These are phyloP conservation scores for Heliconius hortense DNA, from an alignment of 2,888 invertebrate genomes.

Conservation along the genomic window DNA sequence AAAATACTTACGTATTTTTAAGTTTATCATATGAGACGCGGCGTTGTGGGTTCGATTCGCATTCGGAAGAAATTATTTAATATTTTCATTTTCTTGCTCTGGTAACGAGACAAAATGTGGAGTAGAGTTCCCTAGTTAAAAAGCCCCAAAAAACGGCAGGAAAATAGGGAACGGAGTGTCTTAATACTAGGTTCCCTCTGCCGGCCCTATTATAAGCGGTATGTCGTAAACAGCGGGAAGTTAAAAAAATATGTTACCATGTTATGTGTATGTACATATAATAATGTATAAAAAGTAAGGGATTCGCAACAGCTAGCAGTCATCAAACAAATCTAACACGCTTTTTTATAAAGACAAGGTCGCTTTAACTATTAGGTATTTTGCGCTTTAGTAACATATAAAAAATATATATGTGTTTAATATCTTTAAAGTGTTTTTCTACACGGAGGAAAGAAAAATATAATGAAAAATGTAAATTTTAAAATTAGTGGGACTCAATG, in stretches of 20 bases:
- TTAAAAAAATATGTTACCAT: not conserved
- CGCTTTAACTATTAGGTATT: slow-evolving; percentile 46
- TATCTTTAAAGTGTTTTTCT: no score
- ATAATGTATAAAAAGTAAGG: not conserved
- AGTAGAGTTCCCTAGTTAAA: not conserved
- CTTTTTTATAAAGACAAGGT: slow-evolving; percentile 53
- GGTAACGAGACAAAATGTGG: not conserved
- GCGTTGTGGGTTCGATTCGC: not conserved
- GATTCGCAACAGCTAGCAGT: slow-evolving; percentile 53
- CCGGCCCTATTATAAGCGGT: not conserved
- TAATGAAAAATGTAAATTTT: no score
- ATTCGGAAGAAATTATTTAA: not conserved
- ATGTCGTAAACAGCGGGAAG: not conserved
- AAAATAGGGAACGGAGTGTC: no score
- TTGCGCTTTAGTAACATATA: not conserved
- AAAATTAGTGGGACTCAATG: no score
- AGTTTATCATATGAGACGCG: no score
- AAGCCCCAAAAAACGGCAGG: not conserved
- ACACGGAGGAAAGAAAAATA: no score
- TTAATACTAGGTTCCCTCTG: not conserved
- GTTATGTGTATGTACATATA: not conserved
- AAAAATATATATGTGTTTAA: not conserved
- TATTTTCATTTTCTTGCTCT: not conserved
- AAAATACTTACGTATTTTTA: slow-evolving; percentile 37
- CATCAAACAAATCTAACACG: slow-evolving; percentile 53